Conservation (phyloP, 2,797 vertebrate species). For the Varecia variegata region DNA sequence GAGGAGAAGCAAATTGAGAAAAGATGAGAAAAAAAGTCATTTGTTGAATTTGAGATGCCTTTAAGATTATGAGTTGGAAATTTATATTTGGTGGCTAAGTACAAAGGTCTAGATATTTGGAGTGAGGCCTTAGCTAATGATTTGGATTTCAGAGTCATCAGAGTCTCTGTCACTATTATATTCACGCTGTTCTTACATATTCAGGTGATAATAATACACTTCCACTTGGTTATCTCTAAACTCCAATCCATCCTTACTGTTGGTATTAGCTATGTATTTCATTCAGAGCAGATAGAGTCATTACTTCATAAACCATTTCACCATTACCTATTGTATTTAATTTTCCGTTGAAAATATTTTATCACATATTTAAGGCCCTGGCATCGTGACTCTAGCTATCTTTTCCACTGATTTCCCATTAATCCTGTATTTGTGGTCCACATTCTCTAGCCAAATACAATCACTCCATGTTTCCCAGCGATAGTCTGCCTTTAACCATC, state of each 20-base stretch:
- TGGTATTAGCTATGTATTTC: background rate
- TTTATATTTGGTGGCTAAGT: background rate
- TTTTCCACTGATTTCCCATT: background rate
- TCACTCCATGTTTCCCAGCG: background rate
- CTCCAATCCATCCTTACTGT: background rate
- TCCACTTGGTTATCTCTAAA: background rate
- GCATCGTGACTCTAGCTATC: background rate
- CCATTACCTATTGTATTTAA: background rate
- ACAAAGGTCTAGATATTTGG: background rate
- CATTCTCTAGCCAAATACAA: background rate
- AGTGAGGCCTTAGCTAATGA: background rate
- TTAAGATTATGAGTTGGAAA: background rate
- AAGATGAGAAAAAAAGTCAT: background rate
- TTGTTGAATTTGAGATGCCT: background rate
- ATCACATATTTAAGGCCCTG: background rate
- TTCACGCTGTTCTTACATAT: background rate
- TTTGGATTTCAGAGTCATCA: background rate
- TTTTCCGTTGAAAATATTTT: background rate
- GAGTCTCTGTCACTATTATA: background rate
- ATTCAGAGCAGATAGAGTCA: background rate
- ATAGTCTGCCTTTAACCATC: background rate
- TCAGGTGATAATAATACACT: background rate
- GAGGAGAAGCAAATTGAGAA: background rate
- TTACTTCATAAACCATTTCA: background rate
- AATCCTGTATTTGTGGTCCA: background rate